phyloP scores from a whole-genome alignment of 2,888 invertebrate species.

The Willowsia nigromaculata region DNA sequence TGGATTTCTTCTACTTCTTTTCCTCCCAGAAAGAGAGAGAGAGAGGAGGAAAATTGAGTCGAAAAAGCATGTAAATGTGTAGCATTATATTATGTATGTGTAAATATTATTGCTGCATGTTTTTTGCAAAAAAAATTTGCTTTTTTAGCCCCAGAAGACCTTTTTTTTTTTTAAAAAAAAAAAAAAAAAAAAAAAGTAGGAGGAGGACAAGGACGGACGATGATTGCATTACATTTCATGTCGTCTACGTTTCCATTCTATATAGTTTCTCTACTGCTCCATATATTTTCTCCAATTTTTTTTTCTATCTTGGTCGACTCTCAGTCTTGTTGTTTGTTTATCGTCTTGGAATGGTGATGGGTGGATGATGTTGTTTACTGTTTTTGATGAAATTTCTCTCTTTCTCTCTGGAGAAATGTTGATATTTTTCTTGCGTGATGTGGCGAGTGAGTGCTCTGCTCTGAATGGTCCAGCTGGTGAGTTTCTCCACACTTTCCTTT shows the following conservation, averaged over 20 bases:
- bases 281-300: background rate
- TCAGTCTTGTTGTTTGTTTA: background rate
- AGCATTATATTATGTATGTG: background rate
- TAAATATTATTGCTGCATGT: background rate
- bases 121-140: background rate
- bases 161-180: too few species aligned
- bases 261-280: background rate
- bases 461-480: constrained; percentile 1
- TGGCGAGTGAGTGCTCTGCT: background rate
- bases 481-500: background rate
- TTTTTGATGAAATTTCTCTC: constrained; percentile 10
- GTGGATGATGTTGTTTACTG: background rate
- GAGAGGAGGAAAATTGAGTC: constrained; percentile 14
- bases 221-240: constrained; percentile 8
- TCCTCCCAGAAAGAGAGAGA: background rate
- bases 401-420: constrained; percentile 32
- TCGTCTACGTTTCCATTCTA: background rate
- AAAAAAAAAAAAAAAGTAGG: background rate
- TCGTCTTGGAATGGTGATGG: background rate
- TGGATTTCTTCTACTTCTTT: constrained; percentile 17
- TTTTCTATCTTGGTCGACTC: background rate
- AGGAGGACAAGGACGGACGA: constrained; percentile 27
- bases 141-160: background rate
- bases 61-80: background rate
- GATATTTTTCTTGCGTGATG: background rate